Conservation (phyloP, 2,797 vertebrate species). For the Eulemur albifrons region DNA sequence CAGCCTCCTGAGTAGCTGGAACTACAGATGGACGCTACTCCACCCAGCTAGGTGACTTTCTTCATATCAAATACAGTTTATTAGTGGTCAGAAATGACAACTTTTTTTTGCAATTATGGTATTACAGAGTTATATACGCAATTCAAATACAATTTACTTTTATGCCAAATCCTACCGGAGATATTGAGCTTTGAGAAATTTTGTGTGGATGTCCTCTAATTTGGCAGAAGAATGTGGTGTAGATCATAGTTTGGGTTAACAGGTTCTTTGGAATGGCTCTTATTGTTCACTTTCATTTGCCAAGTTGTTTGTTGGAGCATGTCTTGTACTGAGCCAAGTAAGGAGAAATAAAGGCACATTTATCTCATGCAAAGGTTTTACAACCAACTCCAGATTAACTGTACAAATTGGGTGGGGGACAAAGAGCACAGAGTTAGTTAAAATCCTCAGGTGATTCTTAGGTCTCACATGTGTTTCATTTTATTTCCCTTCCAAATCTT, state of each 20-base stretch:
- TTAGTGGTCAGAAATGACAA: neutral
- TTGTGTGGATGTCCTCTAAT: neutral
- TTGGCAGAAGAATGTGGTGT: neutral
- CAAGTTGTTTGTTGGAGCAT: neutral
- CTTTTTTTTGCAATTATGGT: neutral
- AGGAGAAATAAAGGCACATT: neutral
- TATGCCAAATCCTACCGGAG: neutral
- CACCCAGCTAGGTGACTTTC: neutral
- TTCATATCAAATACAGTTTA: neutral
- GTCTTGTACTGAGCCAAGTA: neutral
- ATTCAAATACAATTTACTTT: neutral
- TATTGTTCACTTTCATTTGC: slow-evolving; percentile 10
- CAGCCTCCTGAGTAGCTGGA: neutral
- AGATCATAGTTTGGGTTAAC: neutral
- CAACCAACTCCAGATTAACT: neutral
- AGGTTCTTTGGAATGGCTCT: neutral
- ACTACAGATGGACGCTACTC: neutral
- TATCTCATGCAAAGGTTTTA: neutral
- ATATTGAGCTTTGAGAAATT: neutral
- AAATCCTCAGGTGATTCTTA: neutral
- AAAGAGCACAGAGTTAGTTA: neutral
- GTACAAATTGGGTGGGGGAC: neutral
- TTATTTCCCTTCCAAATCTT: slow-evolving; percentile 7
- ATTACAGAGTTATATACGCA: neutral
- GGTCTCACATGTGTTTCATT: neutral